Evolutionary conservation across 2,797 vertebrate genomes (phyloP).

Genomic region (Anguilla obscura): DNA sequence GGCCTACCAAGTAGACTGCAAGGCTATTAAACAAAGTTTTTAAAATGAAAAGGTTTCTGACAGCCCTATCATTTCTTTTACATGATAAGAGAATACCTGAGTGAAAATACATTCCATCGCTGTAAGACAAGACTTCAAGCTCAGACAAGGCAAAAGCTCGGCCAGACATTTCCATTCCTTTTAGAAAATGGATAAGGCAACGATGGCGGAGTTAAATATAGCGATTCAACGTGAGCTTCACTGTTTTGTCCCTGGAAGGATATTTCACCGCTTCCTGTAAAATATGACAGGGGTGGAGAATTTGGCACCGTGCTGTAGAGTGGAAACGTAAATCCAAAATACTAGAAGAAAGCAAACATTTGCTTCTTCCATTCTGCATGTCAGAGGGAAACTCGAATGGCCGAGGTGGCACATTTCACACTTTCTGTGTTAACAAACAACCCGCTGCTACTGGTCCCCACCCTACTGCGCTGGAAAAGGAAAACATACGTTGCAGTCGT

Average conservation of each 20-base stretch:
- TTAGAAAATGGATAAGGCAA: neutral
- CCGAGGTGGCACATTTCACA: slow-evolving; percentile 41
- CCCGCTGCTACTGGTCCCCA: neutral
- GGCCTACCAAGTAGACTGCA: neutral
- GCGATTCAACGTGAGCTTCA: neutral
- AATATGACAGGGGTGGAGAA: slow-evolving; percentile 31
- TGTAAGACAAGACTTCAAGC: neutral
- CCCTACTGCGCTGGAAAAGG: neutral
- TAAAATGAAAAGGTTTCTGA: neutral
- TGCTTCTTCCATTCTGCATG: slow-evolving; percentile 39
- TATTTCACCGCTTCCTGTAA: neutral
- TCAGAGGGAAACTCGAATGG: slow-evolving; percentile 34
- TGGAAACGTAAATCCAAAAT: slow-evolving; percentile 35
- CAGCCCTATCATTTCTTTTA: neutral
- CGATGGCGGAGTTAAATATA: neutral
- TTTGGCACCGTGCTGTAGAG: slow-evolving; percentile 31
- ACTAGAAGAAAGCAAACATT: slow-evolving; percentile 36
- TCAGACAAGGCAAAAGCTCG: neutral
- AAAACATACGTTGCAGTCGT: neutral
- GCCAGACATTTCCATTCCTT: neutral
- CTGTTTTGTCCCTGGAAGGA: neutral
- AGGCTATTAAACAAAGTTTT: neutral
- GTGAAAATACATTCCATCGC: neutral
- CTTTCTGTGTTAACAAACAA: slow-evolving; percentile 34
- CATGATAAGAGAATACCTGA: neutral